These are phyloP conservation scores for Emydocephalus ijimae DNA, from an alignment of 2,113 vertebrate genomes.

Conservation along the genomic window DNA sequence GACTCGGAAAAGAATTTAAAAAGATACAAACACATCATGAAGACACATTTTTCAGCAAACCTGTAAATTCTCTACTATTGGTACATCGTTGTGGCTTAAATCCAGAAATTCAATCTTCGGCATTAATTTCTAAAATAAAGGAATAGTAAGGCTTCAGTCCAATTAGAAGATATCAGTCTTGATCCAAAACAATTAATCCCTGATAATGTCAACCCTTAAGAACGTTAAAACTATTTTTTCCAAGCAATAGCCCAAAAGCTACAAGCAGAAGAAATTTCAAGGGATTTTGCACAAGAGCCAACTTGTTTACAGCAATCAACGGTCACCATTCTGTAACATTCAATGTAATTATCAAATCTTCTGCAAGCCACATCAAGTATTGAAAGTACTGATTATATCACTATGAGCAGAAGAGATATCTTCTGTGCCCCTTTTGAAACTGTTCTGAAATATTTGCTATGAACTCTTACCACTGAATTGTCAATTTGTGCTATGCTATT, in stretches of 20 bases:
- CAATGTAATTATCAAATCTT: background rate
- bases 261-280: background rate
- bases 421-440: background rate
- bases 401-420: background rate
- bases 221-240: background rate
- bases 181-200: background rate
- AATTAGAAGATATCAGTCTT: background rate
- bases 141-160: slow-evolving; percentile 4
- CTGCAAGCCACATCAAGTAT: background rate
- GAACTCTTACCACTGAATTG: slow-evolving; percentile 84
- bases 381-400: background rate
- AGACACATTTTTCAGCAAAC: slow-evolving; percentile 58
- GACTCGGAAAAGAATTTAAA: accelerated
- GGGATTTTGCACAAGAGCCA: background rate
- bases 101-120: slow-evolving; percentile 94
- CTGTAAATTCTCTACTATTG: slow-evolving; percentile 89
- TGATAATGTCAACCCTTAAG: background rate
- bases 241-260: background rate
- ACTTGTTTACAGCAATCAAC: background rate
- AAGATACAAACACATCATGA: background rate
- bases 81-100: slow-evolving; percentile 90
- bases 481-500: slow-evolving; percentile 87
- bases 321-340: background rate
- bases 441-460: background rate
- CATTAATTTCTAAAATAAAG: slow-evolving; percentile 83